These are phyloP conservation scores for Dufourea novaeangliae DNA, from an alignment of 1,140 invertebrate species.

Conservation along the genomic window DNA sequence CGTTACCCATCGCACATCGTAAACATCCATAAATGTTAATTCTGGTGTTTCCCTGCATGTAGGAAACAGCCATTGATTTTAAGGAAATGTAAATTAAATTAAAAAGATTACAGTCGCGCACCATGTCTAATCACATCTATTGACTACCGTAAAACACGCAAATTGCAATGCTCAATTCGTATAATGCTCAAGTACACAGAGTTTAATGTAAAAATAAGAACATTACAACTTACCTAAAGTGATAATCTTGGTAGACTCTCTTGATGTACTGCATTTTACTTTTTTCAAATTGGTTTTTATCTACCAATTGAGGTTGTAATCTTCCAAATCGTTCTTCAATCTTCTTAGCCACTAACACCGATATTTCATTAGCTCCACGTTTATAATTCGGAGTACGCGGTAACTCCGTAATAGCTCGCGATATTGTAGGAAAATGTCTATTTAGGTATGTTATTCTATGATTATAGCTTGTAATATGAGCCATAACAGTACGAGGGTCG, in stretches of 20 bases:
- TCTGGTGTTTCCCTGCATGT: slow-evolving; percentile 80
- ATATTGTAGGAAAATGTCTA: slow-evolving; percentile 82
- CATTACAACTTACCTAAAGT: slow-evolving; percentile 81
- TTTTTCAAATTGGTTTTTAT: slow-evolving; percentile 82
- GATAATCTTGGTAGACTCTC: slow-evolving; percentile 81
- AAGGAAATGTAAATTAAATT: slow-evolving; percentile 39
- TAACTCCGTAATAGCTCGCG: slow-evolving; percentile 78
- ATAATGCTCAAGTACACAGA: neutral
- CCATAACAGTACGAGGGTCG: slow-evolving; percentile 88
- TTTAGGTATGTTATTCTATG: slow-evolving; percentile 85
- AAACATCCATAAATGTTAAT: slow-evolving; percentile 81
- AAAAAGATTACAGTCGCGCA: slow-evolving; percentile 20
- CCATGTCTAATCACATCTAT: neutral
- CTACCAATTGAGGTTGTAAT: slow-evolving; percentile 82
- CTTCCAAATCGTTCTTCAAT: slow-evolving; percentile 85
- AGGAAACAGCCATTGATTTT: slow-evolving; percentile 77
- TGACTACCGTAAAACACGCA: neutral
- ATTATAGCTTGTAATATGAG: slow-evolving; percentile 88
- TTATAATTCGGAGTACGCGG: slow-evolving; percentile 81
- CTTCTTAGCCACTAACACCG: slow-evolving; percentile 83
- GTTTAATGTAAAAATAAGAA: neutral
- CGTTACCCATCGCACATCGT: slow-evolving; percentile 80
- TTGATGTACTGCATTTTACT: slow-evolving; percentile 83
- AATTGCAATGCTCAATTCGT: slow-evolving; percentile 4
- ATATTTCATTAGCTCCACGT: slow-evolving; percentile 82